Conservation (phyloP, 2,113 vertebrate genomes). For the Macheiramphus alcinus region DNA sequence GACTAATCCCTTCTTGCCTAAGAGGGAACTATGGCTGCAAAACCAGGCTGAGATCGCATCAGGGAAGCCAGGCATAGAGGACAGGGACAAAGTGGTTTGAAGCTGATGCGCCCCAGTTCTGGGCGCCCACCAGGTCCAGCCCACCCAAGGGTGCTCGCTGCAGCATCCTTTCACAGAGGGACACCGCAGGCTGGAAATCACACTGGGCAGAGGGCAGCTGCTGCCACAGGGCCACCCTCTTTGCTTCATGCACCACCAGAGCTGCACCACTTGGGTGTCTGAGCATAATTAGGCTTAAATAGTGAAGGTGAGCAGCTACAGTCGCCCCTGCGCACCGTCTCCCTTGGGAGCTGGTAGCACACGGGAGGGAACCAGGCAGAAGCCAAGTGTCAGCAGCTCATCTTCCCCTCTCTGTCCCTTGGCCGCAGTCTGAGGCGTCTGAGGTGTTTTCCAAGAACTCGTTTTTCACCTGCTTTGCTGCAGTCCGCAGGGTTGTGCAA, state of each 20-base stretch:
- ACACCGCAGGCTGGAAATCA: too few species aligned
- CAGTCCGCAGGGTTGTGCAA: neutral
- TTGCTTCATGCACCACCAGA: neutral
- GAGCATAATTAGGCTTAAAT: neutral
- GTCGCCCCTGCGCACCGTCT: fast-evolving
- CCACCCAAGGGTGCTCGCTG: neutral
- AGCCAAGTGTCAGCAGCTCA: neutral
- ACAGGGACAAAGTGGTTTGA: too few species aligned
- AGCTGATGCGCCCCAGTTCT: neutral
- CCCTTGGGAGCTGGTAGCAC: neutral
- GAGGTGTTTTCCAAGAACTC: neutral
- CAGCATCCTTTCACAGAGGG: neutral
- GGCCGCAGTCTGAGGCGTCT: neutral
- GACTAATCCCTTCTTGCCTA: neutral
- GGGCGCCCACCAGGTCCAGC: neutral
- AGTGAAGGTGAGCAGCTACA: fast-evolving
- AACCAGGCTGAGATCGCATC: neutral
- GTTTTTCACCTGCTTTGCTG: neutral
- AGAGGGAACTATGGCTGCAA: neutral
- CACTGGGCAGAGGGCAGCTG: neutral
- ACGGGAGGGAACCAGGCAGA: neutral
- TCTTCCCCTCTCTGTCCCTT: neutral
- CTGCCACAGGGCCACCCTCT: neutral
- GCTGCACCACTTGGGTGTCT: neutral
- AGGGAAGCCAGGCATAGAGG: too few species aligned